phyloP scores from a whole-genome alignment of 2,888 invertebrate genomes.

The Trimorus sp. region DNA sequence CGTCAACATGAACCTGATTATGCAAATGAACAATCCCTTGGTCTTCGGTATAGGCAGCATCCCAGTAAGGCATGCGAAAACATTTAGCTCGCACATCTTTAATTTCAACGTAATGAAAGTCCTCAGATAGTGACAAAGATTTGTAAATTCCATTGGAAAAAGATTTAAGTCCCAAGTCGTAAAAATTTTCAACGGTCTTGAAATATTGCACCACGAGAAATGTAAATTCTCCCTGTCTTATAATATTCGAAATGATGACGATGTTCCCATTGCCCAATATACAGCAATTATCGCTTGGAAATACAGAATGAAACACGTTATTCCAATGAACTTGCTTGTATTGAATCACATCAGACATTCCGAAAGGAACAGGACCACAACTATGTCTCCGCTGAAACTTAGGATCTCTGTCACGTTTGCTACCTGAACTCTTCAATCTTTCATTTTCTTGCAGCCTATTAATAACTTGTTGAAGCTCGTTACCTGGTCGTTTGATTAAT shows the following conservation, averaged over 20 bases:
- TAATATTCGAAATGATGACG: background rate
- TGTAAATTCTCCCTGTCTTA: background rate
- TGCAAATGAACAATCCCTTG: background rate
- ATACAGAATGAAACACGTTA: background rate
- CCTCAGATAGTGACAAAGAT: background rate
- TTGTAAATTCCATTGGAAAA: constrained; percentile 3
- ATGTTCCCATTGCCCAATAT: constrained; percentile 4
- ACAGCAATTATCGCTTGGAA: constrained; percentile 15
- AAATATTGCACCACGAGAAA: background rate
- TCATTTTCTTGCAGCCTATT: background rate
- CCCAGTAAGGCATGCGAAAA: constrained; percentile 10
- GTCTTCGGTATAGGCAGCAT: background rate
- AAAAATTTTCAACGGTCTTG: background rate
- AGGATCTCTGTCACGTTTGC: background rate
- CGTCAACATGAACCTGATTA: background rate
- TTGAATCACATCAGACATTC: background rate
- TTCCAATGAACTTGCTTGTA: constrained; percentile 3
- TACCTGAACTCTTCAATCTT: background rate
- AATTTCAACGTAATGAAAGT: background rate
- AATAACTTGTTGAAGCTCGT: too few species aligned
- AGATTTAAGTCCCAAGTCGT: background rate
- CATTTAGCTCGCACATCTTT: constrained; percentile 1
- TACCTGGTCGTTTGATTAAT: too few species aligned
- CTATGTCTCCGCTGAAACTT: constrained; percentile 7
- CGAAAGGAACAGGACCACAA: background rate